Evolutionary conservation across 2,113 vertebrate genomes (phyloP), one percentile per base, ranked within the genome.

Genomic region (Hippocampus abdominalis): DNA sequence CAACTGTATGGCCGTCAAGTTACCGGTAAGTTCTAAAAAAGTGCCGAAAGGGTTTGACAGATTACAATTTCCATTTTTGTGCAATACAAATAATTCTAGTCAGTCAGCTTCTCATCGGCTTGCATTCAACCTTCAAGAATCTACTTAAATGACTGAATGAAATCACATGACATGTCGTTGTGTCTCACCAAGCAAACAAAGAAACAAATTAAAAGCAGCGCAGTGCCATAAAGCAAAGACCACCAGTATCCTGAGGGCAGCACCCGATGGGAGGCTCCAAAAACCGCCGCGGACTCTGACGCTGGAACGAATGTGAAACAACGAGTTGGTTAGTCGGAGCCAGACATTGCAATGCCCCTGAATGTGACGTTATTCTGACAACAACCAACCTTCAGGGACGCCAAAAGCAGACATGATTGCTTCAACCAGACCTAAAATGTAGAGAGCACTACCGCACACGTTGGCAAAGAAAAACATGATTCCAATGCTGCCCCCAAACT

Each of bases 391-490:
- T 80, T 88, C 89, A 0, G 84, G 88, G 21, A 88, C 64, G 1
- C 94, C 94, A 46, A 95, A 95, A 71, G 88, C 87, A 70, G 93
- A 91, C 27, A 94, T 70, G 20, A 95, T 71, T 0, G 93, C 92
- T 70, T 96, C 95, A 46, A 95, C 94, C 82, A 95, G 86, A 1
- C 95, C 95, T 78, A 96, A 82, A 68, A 96, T 71, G 0, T 92
- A 96, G 10, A 96, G 93, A 49, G 94, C 94, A 65, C 94, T 94
- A 66, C 93, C 92, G 4, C 93, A 94, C 32, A 95, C 92, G 0
- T 95, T 96, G 64, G 94, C 95, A 56, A 95, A 85, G 80, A 95
- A 95, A 89, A 96, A 95, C 94, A 95, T 94, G 74, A 95, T 93
- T 1, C 95, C 94, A 0, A 96, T 94, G 76, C 94, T 95, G 71